Percentiles rank a stretch among this genome's conserved stretches.
These are phyloP conservation scores for Leptoclinus maculatus DNA, from an alignment of 2,797 vertebrate species.

Conservation along the genomic window DNA sequence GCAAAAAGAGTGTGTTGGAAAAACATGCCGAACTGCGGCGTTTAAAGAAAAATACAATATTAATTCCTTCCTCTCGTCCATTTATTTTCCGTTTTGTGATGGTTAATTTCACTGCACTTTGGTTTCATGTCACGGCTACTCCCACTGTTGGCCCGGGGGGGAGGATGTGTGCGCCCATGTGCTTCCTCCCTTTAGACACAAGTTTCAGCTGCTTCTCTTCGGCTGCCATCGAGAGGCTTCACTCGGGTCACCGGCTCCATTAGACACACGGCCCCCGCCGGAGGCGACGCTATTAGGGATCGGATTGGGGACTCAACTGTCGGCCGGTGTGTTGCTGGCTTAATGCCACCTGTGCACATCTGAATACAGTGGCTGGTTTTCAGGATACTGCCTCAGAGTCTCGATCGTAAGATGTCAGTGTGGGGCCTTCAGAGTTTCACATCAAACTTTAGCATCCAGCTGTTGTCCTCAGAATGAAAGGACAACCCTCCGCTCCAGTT, in stretches of 20 bases:
- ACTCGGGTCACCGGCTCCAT: neutral
- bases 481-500: conserved; percentile 2
- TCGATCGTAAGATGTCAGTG: neutral
- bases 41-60: too few species aligned
- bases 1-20: neutral
- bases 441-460: conserved; percentile 1
- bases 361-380: neutral
- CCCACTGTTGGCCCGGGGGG: neutral
- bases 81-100: neutral
- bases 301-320: neutral
- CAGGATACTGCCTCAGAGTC: neutral
- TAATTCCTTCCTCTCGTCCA: too few species aligned
- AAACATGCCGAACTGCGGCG: neutral
- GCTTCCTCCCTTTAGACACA: conserved; percentile 4
- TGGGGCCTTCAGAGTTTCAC: neutral
- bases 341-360: neutral
- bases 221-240: conserved; percentile 3
- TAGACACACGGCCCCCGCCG: neutral
- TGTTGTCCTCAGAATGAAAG: conserved; percentile 28
- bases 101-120: conserved; percentile 3
- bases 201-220: neutral
- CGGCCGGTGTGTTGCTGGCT: neutral
- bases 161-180: conserved; percentile 6
- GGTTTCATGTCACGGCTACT: conserved; percentile 1
- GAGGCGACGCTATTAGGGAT: conserved; percentile 6